phyloP scores from a whole-genome alignment of 2,113 vertebrate genomes.

The Paradoxurus hermaphroditus region DNA sequence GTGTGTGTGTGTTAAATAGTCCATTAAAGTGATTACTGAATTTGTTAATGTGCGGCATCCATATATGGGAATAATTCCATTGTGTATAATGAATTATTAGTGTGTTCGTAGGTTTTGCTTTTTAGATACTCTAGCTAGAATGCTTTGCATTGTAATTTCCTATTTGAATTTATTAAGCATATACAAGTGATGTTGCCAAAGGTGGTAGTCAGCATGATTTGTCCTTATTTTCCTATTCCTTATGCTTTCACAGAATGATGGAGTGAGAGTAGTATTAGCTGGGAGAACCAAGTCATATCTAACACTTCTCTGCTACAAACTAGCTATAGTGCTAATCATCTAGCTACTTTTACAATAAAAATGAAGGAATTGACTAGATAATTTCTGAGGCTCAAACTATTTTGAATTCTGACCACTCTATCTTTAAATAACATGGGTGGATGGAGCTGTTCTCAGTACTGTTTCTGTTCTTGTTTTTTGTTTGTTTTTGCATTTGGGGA shows the following conservation, averaged over 20 bases:
- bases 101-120: neutral
- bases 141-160: neutral
- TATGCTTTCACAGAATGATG: neutral
- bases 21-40: neutral
- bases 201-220: neutral
- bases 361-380: neutral
- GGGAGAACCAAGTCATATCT: neutral
- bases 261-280: neutral
- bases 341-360: conserved; percentile 2
- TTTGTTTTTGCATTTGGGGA: neutral
- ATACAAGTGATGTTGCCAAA: neutral
- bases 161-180: conserved; percentile 15
- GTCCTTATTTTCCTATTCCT: conserved; percentile 1
- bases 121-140: neutral
- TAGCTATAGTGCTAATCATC: neutral
- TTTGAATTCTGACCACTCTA: neutral
- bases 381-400: neutral
- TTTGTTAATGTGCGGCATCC: neutral
- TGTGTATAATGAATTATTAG: neutral
- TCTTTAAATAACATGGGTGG: neutral
- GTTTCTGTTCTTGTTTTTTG: neutral
- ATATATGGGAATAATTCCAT: neutral
- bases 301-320: neutral
- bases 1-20: neutral
- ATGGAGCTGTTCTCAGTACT: neutral